These are phyloP conservation scores for Trididemnum nubilum DNA, from an alignment of 23 tunicate species.

Conservation along the genomic window DNA sequence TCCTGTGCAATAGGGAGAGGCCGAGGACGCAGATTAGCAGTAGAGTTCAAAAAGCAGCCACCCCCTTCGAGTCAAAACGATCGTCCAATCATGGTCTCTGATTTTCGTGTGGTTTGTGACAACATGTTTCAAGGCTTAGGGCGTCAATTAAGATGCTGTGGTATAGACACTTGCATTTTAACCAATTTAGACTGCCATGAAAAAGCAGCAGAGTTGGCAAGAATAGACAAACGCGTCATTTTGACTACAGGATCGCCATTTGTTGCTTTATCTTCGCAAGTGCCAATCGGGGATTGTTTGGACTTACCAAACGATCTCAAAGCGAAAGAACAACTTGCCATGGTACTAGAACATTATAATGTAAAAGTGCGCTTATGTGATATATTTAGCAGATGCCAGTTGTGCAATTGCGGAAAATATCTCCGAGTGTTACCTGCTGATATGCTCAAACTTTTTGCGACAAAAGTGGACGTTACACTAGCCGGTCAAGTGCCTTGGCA, in stretches of 20 bases:
- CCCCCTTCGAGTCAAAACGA: background rate
- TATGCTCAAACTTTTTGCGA: constrained; percentile 27
- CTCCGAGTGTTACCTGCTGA: constrained; percentile 34
- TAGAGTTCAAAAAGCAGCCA: background rate
- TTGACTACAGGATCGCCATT: constrained; percentile 69
- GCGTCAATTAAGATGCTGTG: constrained; percentile 70
- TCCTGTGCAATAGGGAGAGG: constrained; percentile 23
- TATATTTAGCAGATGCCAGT: constrained; percentile 77
- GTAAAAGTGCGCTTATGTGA: constrained; percentile 58
- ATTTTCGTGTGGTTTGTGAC: constrained; percentile 76
- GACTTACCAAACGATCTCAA: constrained; percentile 61
- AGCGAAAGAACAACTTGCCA: constrained; percentile 61
- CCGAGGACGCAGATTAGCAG: background rate
- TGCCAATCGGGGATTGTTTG: constrained; percentile 54
- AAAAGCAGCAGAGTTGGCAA: constrained; percentile 43
- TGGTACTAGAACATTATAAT: constrained; percentile 53
- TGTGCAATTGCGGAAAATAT: constrained; percentile 75
- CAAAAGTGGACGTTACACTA: background rate
- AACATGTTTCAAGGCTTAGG: constrained; percentile 85
- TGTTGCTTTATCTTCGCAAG: constrained; percentile 56
- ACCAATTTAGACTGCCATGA: constrained; percentile 61
- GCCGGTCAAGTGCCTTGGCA: constrained; percentile 32
- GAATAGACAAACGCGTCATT: constrained; percentile 49
- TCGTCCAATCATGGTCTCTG: constrained; percentile 21
- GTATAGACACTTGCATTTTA: constrained; percentile 56